Evolutionary conservation across 2,797 vertebrate species (phyloP).

Genomic region (Gymnothorax javanicus): DNA sequence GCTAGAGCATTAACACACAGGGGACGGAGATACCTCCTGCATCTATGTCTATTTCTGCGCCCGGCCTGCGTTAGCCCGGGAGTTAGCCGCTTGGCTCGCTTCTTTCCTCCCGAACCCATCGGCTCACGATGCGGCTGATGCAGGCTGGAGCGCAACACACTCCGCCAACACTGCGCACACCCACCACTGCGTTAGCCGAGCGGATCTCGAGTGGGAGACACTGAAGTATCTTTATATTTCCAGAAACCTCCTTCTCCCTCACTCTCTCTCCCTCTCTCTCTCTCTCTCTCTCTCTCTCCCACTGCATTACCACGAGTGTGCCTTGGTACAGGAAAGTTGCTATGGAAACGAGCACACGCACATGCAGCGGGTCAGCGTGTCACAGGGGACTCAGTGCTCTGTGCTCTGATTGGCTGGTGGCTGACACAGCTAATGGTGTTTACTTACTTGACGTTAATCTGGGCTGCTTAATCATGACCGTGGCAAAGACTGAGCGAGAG

Average conservation of each 20-base stretch:
- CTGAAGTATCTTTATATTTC: background rate
- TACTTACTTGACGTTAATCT: slow-evolving; percentile 75
- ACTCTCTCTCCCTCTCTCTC: slow-evolving; percentile 41
- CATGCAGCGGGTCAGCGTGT: slow-evolving; percentile 73
- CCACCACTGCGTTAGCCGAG: background rate
- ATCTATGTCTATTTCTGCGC: background rate
- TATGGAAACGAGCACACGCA: slow-evolving; percentile 74
- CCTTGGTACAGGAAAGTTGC: slow-evolving; percentile 74
- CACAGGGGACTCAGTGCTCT: slow-evolving; percentile 66
- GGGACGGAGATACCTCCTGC: background rate
- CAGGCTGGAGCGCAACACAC: slow-evolving; percentile 30
- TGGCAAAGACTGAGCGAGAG: slow-evolving; percentile 2
- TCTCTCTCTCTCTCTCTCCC: slow-evolving; percentile 52
- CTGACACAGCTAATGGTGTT: slow-evolving; percentile 73
- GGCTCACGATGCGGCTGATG: slow-evolving; percentile 34
- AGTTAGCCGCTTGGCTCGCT: background rate
- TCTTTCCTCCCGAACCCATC: slow-evolving; percentile 54
- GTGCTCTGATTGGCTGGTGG: slow-evolving; percentile 66
- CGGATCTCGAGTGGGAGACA: slow-evolving; percentile 4
- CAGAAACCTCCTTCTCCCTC: slow-evolving; percentile 31
- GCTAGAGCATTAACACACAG: background rate
- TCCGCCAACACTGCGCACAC: slow-evolving; percentile 36
- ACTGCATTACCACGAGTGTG: slow-evolving; percentile 51
- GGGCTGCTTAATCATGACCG: slow-evolving; percentile 65
- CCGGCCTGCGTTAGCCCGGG: background rate